A percentile compares a stretch with the other conserved stretches of the same genome.
Conservation (phyloP, 2,888 invertebrate species). For the Alsophila aescularia region DNA sequence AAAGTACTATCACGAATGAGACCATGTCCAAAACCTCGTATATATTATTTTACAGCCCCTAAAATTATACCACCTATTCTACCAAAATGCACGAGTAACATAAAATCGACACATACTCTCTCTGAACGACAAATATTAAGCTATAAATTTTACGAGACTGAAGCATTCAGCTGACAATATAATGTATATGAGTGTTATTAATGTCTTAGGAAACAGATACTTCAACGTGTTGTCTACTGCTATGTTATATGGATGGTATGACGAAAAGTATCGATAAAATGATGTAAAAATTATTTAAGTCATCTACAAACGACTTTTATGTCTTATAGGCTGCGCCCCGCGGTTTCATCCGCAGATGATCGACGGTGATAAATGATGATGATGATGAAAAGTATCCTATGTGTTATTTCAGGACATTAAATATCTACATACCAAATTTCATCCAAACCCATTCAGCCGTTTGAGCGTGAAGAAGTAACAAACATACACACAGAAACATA, state of each 20-base stretch:
- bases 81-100: constrained; percentile 4
- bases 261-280: neutral
- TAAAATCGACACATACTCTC: constrained; percentile 12
- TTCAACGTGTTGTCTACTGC: constrained; percentile 35
- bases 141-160: constrained; percentile 30
- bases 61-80: neutral
- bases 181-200: constrained; percentile 47
- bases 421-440: no score
- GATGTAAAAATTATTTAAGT: no score
- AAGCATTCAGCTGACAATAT: constrained; percentile 26
- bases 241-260: constrained; percentile 15
- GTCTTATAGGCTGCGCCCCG: no score
- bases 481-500: no score
- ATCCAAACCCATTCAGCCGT: no score
- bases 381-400: no score
- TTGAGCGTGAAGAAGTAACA: no score
- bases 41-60: neutral
- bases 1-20: no score
- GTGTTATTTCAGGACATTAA: no score
- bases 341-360: no score
- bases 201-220: constrained; percentile 55
- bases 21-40: neutral
- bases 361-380: no score
- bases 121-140: constrained; percentile 7
- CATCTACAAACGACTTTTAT: no score